phyloP scores from a whole-genome alignment of 2,888 invertebrate genomes.

The Autographa gamma region DNA sequence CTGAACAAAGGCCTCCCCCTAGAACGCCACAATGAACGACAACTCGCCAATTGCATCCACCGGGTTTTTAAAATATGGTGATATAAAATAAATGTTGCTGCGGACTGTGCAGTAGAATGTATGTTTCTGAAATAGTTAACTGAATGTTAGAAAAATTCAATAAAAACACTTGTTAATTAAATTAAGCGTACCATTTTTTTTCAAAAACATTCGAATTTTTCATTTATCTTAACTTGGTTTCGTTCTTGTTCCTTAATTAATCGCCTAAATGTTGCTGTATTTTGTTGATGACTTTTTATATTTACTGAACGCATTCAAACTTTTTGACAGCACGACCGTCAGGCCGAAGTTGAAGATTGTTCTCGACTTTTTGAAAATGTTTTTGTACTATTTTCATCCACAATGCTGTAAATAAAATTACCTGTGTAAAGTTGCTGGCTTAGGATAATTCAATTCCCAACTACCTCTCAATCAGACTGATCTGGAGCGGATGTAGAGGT shows the following conservation, averaged over 20 bases:
- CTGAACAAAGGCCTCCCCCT: no score
- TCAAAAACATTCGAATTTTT: no score
- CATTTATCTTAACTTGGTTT: no score
- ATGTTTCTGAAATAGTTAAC: no score
- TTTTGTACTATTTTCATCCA: slow-evolving; percentile 69
- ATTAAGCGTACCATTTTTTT: no score
- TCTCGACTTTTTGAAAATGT: slow-evolving; percentile 79
- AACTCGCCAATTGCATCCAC: no score
- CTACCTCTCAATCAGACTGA: slow-evolving; percentile 69
- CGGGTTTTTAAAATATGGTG: no score
- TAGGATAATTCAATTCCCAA: slow-evolving; percentile 44
- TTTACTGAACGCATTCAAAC: slow-evolving; percentile 26
- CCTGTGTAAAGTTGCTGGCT: slow-evolving; percentile 58
- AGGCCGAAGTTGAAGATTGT: slow-evolving; percentile 74
- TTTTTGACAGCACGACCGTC: slow-evolving; percentile 40
- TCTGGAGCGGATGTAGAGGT: slow-evolving; percentile 69
- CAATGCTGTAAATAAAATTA: slow-evolving; percentile 69
- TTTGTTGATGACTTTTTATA: neutral
- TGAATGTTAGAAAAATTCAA: no score
- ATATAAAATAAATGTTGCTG: no score
- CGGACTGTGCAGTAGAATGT: no score
- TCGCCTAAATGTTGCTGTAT: slow-evolving; percentile 1
- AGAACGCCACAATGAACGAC: no score
- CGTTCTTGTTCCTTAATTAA: neutral
- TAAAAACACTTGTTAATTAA: no score